phyloP scores from a whole-genome alignment of 2,113 vertebrate species.

The Lampris incognitus region DNA sequence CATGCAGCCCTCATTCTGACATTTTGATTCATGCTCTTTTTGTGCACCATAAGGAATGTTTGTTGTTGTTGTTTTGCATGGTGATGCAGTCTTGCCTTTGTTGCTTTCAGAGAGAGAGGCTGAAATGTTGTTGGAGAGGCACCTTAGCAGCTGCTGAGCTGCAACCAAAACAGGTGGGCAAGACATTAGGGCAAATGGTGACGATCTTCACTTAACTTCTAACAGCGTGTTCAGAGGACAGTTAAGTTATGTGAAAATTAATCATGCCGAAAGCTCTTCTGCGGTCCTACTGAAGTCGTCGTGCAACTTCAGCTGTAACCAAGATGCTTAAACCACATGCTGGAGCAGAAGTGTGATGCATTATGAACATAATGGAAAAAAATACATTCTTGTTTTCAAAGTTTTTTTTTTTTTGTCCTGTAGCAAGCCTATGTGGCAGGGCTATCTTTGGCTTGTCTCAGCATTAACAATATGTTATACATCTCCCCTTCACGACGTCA shows the following conservation, averaged over 20 bases:
- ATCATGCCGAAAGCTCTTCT: conserved; percentile 5
- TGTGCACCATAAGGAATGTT: conserved; percentile 18
- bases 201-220: conserved; percentile 16
- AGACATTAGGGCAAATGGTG: not conserved
- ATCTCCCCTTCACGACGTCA: conserved; percentile 56
- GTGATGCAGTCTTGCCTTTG: conserved; percentile 49
- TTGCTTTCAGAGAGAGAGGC: conserved; percentile 26
- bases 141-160: conserved; percentile 28
- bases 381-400: not conserved
- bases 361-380: not conserved
- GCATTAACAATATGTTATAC: conserved; percentile 36
- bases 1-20: conserved; percentile 63
- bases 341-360: not conserved
- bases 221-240: not conserved
- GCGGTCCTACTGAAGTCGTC: conserved; percentile 13
- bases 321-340: conserved; percentile 39
- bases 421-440: conserved; percentile 7
- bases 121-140: conserved; percentile 37
- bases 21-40: conserved; percentile 63
- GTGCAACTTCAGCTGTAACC: conserved; percentile 13
- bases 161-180: conserved; percentile 41
- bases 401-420: not conserved
- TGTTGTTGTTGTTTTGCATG: conserved; percentile 45
- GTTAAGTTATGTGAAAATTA: conserved; percentile 36
- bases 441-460: conserved; percentile 20